A percentile compares a stretch with the other conserved stretches of the same genome.
Evolutionary conservation across 2,113 vertebrate species (phyloP).

Genomic region (Puffinus mauretanicus): DNA sequence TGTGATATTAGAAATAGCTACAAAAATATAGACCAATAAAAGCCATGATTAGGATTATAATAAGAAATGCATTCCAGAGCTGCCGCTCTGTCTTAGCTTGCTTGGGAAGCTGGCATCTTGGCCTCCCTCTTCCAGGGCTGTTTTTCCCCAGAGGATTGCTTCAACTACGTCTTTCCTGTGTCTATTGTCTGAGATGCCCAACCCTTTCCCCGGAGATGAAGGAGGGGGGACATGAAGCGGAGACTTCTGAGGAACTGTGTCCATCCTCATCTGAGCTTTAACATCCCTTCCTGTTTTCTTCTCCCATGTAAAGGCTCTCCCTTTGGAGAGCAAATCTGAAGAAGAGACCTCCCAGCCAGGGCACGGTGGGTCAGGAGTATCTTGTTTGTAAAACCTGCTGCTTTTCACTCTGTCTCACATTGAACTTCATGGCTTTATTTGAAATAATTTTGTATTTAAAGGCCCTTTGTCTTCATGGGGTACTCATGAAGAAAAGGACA

Average conservation of each 20-base stretch:
- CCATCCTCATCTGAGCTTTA: not conserved
- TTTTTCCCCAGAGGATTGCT: not conserved
- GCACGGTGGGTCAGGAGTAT: not conserved
- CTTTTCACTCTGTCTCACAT: not conserved
- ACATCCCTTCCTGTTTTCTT: not conserved
- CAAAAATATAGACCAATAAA: constrained; percentile 18
- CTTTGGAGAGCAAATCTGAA: not conserved
- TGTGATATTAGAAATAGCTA: constrained; percentile 37
- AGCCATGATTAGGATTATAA: not conserved
- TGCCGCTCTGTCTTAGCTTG: not conserved
- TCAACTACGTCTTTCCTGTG: not conserved
- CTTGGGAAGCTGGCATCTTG: constrained; percentile 35
- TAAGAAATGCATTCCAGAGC: constrained; percentile 34
- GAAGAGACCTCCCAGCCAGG: not conserved
- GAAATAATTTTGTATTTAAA: not conserved
- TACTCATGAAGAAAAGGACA: not conserved
- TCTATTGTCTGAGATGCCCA: not conserved
- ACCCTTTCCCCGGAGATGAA: accelerated
- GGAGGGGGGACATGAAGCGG: not conserved
- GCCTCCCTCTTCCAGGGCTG: not conserved
- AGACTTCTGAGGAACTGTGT: not conserved
- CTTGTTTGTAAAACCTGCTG: not conserved
- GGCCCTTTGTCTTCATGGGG: not conserved
- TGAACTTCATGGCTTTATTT: not conserved
- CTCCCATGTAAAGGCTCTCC: not conserved